phyloP scores from a whole-genome alignment of 2,113 vertebrate species.

The Brachirus orientalis region DNA sequence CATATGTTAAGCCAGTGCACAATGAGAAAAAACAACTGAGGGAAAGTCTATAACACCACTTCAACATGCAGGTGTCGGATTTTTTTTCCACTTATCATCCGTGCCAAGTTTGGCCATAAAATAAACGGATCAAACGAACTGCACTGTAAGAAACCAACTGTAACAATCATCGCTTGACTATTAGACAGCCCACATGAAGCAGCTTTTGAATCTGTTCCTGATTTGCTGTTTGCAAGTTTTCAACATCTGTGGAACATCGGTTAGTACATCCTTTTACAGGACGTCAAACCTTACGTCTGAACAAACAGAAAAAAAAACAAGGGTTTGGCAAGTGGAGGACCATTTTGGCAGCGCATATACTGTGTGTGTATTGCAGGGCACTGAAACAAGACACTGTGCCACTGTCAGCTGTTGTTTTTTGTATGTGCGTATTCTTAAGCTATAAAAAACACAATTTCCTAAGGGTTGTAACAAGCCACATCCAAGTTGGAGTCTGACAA shows the following conservation, averaged over 20 bases:
- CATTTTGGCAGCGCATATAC: not conserved
- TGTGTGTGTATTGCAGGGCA: not conserved
- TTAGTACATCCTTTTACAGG: not conserved
- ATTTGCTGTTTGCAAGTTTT: constrained; percentile 36
- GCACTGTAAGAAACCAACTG: not conserved
- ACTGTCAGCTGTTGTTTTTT: not conserved
- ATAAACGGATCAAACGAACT: constrained; percentile 2
- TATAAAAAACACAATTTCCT: not conserved
- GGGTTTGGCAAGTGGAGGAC: not conserved
- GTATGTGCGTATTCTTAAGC: not conserved
- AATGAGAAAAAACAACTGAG: constrained; percentile 17
- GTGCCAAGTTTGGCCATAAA: not conserved
- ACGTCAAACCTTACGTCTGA: constrained; percentile 1
- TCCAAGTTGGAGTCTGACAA: not conserved
- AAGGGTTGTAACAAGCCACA: not conserved
- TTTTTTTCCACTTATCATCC: not conserved
- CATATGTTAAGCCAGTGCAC: constrained; percentile 11
- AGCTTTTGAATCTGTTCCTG: constrained; percentile 2
- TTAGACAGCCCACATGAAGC: constrained; percentile 7
- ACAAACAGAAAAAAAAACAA: not conserved
- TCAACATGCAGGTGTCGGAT: not conserved
- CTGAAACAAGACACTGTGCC: not conserved
- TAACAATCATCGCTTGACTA: not conserved
- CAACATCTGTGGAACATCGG: constrained; percentile 34
- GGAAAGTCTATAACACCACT: not conserved